Evolutionary conservation across 2,113 vertebrate species (phyloP), one percentile per base, ranked within the genome.

Genomic region (Solea solea): DNA sequence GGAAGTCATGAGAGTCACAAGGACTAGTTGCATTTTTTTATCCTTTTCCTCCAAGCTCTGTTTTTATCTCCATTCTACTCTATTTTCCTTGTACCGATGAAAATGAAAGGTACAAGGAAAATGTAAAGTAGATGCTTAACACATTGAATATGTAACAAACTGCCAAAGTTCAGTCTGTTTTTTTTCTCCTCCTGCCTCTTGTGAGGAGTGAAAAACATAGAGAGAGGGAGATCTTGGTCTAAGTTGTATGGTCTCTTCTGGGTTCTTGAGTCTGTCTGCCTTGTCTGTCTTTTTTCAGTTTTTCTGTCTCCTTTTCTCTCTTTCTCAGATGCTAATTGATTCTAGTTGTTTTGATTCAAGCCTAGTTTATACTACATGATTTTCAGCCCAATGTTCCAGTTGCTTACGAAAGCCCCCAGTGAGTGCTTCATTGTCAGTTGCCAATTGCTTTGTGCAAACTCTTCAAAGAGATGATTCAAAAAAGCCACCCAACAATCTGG

Each of bases 261-360:
- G 58, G 57, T 40, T 53, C 42, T 45, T 16, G 34, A 34, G 34
- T 34, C 34, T 34, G 34, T 34, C 5, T 21, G 21, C 34, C 34
- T 52, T 58, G 0, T 16, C 12, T 15, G 9, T 40, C 34, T 46
- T 16, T 16, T 59, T 9, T 51, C 28, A 40, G 16, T 2, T 52
- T 52, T 59, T 44, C 41, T 42, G 4, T 59, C 41, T 59, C 55
- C 5, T 59, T 25, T 3, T 57, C 14, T 41, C 7, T 46, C 49
- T 79, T 0, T 78, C 44, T 68, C 40, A 46, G 9, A 56, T 21
- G 45, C 57, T 61, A 45, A 74, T 58, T 87, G 68, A 8, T 68
- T 34, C 34, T 64, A 81, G 59, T 82, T 87, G 58, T 86, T 82
- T 90, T 39, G 28, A 34, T 11, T 55, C 14, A 55, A 34, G 34